Base-by-base conservation (phyloP, 2,888 invertebrate species). In the Bombyx huttoni region DNA sequence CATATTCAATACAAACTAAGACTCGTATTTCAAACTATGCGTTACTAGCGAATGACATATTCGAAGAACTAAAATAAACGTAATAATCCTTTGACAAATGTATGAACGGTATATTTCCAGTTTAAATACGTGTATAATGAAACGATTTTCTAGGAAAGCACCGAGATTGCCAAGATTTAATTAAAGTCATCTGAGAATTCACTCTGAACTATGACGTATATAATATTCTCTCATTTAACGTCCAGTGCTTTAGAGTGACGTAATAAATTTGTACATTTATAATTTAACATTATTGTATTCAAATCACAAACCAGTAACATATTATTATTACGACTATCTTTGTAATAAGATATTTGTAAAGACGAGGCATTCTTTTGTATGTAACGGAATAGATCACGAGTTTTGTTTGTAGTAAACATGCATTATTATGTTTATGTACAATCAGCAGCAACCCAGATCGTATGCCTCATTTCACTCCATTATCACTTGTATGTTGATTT, bases 401-500 rank as follows among this genome's bases (percentile, higher is more conserved):
- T 40, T 10, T 40, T 12, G 40, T 40, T 40, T 10, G 40, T 12
- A 40, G 40, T 40, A 10, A 40, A 40, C 40, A 10, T 40, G 40
- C 12, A 40, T 40, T 40, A 40, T 40, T 52, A 49, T 34, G 46
- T 47, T 13, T 47, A 48, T 40, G 8, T 34, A 49, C 33, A 34
- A 52, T 40, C 35, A 12, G 45, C 50, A 47, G 35, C 13, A 33
- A 48, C 50, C 45, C 45, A 48, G 13, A 50, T 52, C 60, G 63
- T 61, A 58, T 68, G 74, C 71, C 74, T 70, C 59, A 75, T 75
- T 72, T 78, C 70, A 73, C 71, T 75, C 76, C 70, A 78, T 81
- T 80, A 80, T 68, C 75, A 77, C 72, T 75, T 67, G 67, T 64
- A 62, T 73, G 71, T 75, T 75, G 74, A 76, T 77, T 65, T 73